Percentiles rank a stretch among this genome's conserved stretches.
phyloP scores from a whole-genome alignment of 2,113 vertebrate species.

The Turdus rufiventris region DNA sequence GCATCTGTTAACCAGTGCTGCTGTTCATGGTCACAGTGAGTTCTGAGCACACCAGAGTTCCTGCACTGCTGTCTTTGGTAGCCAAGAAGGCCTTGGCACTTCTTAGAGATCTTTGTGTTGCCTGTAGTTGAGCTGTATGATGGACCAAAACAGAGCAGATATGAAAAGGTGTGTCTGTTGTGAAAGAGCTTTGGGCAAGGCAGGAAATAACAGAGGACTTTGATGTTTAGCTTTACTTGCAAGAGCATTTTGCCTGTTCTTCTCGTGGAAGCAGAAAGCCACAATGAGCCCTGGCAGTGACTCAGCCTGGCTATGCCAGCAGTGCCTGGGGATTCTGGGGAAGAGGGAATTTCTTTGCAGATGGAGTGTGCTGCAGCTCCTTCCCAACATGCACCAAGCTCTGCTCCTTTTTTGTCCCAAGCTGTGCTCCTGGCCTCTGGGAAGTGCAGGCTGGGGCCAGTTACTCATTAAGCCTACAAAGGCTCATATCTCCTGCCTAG shows the following conservation, averaged over 20 bases:
- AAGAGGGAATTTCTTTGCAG: not conserved
- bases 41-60: not conserved
- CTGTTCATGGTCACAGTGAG: not conserved
- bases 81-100: not conserved
- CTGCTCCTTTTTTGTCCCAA: not conserved
- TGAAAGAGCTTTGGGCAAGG: not conserved
- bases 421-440: not conserved
- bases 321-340: not conserved
- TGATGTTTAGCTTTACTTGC: not conserved
- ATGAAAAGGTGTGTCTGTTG: not conserved
- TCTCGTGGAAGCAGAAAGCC: not conserved
- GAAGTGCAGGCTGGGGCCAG: not conserved
- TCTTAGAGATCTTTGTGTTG: not conserved
- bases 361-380: not conserved
- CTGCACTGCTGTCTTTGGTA: not conserved
- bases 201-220: not conserved
- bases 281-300: not conserved
- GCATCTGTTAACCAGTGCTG: not conserved
- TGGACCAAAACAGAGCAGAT: not conserved
- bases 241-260: not conserved
- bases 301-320: not conserved
- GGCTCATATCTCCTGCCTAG: not conserved
- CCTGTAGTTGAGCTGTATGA: not conserved
- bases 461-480: slow-evolving; percentile 54
- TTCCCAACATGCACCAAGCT: not conserved